Evolutionary conservation across 2,113 vertebrate species (phyloP).

Genomic region (Synchiropus splendidus): DNA sequence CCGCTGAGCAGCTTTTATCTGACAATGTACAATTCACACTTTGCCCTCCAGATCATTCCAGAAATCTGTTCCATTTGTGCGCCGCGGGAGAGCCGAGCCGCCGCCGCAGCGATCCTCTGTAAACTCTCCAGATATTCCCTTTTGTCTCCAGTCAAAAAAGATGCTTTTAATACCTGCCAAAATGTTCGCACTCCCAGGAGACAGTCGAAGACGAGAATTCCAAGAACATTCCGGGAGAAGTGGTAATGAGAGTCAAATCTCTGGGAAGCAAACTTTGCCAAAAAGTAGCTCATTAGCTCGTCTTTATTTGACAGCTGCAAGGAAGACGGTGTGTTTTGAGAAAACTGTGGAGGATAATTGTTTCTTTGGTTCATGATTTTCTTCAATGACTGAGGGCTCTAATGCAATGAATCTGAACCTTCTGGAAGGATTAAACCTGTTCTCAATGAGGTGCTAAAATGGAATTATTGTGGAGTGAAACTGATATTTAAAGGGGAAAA

Average conservation of each 20-base stretch:
- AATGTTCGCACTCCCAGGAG: constrained; percentile 5
- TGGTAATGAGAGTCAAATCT: background rate
- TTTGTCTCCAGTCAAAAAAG: constrained; percentile 3
- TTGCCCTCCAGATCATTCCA: constrained; percentile 6
- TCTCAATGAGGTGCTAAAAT: no score
- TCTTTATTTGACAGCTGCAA: no score
- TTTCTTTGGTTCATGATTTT: no score
- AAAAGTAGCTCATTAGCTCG: background rate
- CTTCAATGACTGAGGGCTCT: no score
- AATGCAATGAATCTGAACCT: no score
- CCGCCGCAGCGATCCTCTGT: constrained; percentile 6
- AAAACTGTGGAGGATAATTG: no score
- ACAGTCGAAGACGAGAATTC: background rate
- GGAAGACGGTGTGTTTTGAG: no score
- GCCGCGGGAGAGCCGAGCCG: background rate
- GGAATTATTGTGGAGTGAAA: no score
- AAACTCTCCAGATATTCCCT: constrained; percentile 6
- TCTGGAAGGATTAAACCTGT: no score
- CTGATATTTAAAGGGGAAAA: no score
- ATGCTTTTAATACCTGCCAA: constrained; percentile 2
- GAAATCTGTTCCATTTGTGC: constrained; percentile 8
- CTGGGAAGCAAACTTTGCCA: background rate
- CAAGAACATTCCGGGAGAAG: background rate
- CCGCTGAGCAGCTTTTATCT: constrained; percentile 11
- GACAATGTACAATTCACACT: constrained; percentile 2